Conservation (phyloP, 1,140 invertebrate genomes). For the Parasteatoda tepidariorum region DNA sequence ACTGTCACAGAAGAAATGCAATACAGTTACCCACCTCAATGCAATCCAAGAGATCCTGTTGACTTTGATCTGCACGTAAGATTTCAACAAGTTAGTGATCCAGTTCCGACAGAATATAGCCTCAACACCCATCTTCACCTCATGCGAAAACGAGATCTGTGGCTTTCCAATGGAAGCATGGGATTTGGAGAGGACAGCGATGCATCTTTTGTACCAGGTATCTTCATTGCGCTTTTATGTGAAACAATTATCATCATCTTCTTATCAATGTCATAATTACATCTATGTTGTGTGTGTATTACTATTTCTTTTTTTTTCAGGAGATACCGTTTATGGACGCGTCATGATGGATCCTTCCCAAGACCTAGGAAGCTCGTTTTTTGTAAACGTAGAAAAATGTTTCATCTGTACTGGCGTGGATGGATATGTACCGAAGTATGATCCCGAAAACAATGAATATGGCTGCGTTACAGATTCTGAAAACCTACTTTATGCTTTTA, state of each 20-base stretch:
- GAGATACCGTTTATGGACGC: conserved; percentile 68
- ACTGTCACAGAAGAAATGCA: conserved; percentile 64
- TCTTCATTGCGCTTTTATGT: no score
- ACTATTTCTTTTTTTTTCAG: no score
- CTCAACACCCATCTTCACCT: conserved; percentile 68
- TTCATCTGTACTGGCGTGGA: conserved; percentile 70
- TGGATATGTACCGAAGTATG: conserved; percentile 70
- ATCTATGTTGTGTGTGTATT: no score
- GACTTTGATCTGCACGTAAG: conserved; percentile 68
- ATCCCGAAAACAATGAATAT: conserved; percentile 67
- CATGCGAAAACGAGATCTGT: conserved; percentile 66
- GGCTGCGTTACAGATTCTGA: conserved; percentile 68
- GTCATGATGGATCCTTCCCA: conserved; percentile 68
- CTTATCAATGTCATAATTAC: no score
- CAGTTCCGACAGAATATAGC: conserved; percentile 67
- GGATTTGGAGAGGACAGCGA: conserved; percentile 64
- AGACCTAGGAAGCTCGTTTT: conserved; percentile 66
- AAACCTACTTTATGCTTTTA: conserved; percentile 67
- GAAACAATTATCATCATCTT: no score
- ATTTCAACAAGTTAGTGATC: conserved; percentile 70
- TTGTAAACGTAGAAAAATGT: conserved; percentile 68
- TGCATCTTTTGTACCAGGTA: conserved; percentile 66
- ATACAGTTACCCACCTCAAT: conserved; percentile 65
- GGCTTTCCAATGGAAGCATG: conserved; percentile 65
- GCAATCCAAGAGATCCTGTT: conserved; percentile 66